Base-by-base conservation (phyloP, 2,797 vertebrate species). In the Amniataba percoides region DNA sequence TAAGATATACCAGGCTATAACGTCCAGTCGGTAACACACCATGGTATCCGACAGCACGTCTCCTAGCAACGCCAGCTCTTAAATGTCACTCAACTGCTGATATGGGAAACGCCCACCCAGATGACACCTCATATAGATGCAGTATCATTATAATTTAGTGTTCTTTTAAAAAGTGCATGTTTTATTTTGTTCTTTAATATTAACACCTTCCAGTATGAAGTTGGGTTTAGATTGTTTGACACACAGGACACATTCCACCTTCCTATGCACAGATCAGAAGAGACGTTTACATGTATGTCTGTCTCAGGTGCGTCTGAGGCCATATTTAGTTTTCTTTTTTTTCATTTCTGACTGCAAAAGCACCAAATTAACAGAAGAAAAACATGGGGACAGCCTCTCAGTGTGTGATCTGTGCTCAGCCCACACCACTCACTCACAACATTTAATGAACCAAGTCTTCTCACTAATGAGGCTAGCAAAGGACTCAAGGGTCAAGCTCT, bases 391-490 rank as follows among this genome's bases (percentile, higher is more conserved):
- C 66, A 25, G 55, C 15, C 58, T 78, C 82, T 84, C 59, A 69
- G 84, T 78, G 71, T 92, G 86, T 72, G 90, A 88, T 90, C 73
- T 66, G 56, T 43, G 80, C 60, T 77, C 31, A 70, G 82, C 60
- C 59, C 72, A 80, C 78, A 49, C 45, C 23, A 39, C 82, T 81
- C 61, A 12, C 80, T 86, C 91, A 85, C 87, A 82, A 87, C 89
- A 88, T 87, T 89, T 88, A 91, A 91, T 93, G 85, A 93, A 91
- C 79, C 91, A 82, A 89, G 85, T 89, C 89, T 79, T 91, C 87
- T 84, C 78, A 53, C 86, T 93, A 94, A 93, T 92, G 89, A 92
- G 89, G 90, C 82, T 82, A 81, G 77, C 74, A 80, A 81, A 89
- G 80, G 84, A 91, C 88, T 88, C 77, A 25, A 8, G 86, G 90